Percentiles rank a stretch among this genome's conserved stretches.
Evolutionary conservation across 1,140 invertebrate species (phyloP).

Genomic region (Carcinoscorpius rotundicauda): DNA sequence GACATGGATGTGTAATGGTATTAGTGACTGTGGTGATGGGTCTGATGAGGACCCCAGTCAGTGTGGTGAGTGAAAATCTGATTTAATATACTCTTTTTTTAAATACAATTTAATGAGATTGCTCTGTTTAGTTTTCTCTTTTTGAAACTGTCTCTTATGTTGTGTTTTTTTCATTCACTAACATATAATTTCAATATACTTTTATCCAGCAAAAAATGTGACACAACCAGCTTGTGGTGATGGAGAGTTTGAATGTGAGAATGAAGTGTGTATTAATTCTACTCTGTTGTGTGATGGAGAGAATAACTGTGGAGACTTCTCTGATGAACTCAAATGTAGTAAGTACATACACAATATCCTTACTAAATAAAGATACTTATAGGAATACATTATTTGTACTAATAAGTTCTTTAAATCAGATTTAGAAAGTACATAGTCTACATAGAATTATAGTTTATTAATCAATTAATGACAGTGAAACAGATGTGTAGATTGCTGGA

Average conservation of each 20-base stretch:
- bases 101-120: too few species aligned
- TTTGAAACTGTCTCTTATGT: too few species aligned
- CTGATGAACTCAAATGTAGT: constrained; percentile 52
- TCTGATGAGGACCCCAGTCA: constrained; percentile 37
- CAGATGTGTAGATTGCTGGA: too few species aligned
- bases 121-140: too few species aligned
- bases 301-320: constrained; percentile 59
- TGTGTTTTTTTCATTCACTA: not conserved
- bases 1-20: constrained; percentile 32
- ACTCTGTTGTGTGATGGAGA: constrained; percentile 56
- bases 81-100: too few species aligned
- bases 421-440: too few species aligned
- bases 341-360: constrained; percentile 25
- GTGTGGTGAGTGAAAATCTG: constrained; percentile 20
- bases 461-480: too few species aligned
- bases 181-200: too few species aligned
- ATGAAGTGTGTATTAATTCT: constrained; percentile 50
- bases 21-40: constrained; percentile 43
- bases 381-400: too few species aligned
- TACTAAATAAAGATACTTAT: too few species aligned
- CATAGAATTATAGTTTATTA: too few species aligned
- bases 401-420: too few species aligned
- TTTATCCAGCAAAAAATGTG: constrained; percentile 11
- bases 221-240: constrained; percentile 14
- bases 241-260: constrained; percentile 44